Evolutionary conservation across 2,888 invertebrate genomes (phyloP), one percentile per base, ranked within the genome.

Genomic region (Alviniconcha strummeri): DNA sequence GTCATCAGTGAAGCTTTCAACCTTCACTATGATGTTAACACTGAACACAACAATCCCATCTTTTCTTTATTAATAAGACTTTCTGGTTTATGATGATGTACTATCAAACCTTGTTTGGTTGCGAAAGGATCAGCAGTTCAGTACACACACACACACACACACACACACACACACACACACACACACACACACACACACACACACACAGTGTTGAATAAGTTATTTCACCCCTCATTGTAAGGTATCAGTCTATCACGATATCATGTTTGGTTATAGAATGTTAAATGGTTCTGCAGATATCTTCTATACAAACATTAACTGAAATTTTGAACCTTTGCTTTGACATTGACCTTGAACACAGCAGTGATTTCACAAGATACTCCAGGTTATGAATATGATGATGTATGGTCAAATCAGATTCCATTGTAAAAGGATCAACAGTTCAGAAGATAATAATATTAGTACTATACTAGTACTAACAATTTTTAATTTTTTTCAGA

Each of bases 91-190:
- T 36, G 36, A 36, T 64, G 17, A 15, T 17, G 64, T 15, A 17
- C 17, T 64, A 11, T 64, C 17, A 17, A 15, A 11, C 17, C 15
- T 64, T 5, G 64, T 15, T 64, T 11, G 17, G 64, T 64, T 64
- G 17, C 11, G 8, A 5, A 17, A 15, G 64, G 9, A 64, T 64
- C 15, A 4, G 17, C 64, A 15, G 7, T 64, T 64, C 15, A 64
- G 64, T 64, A n/a, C 71, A 71, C 19, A 71, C 71, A 19, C 71
- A 71, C 71, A 71, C 71, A 71, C 8, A 71, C 69, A 13, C 64
- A 64, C 11, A 13, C 64, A 64, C 15, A 64, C 64, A 64, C 64
- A 64, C 7, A 60, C 60, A 60, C 69, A 69, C 13, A n/a, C 71
- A 71, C 19, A 71, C 71, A 19, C 71, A 71, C 71, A 71, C 71